A percentile compares a stretch with the other conserved stretches of the same genome.
phyloP scores from a whole-genome alignment of 2,113 vertebrate species.

The Sylvilagus bachmani region DNA sequence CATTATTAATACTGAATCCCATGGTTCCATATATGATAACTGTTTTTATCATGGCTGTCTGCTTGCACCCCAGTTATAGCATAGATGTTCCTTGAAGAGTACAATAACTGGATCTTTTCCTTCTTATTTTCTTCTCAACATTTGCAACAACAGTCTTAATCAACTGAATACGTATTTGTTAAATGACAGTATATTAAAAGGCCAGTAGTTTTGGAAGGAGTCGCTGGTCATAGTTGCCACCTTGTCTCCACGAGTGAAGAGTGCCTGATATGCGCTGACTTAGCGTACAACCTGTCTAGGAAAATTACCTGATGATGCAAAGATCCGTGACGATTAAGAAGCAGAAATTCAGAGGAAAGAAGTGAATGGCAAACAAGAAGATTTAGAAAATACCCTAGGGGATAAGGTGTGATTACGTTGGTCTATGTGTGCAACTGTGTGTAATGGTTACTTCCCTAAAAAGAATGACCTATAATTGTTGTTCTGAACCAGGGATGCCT shows the following conservation, averaged over 20 bases:
- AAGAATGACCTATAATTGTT: neutral
- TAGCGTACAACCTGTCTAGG: constrained; percentile 35
- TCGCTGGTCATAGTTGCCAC: constrained; percentile 20
- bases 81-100: neutral
- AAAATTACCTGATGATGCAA: neutral
- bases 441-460: neutral
- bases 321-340: neutral
- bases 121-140: constrained; percentile 24
- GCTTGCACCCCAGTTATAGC: neutral
- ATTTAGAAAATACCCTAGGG: neutral
- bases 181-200: constrained; percentile 14
- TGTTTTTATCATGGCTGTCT: neutral
- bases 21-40: neutral
- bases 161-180: constrained; percentile 9
- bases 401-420: constrained; percentile 3
- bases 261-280: neutral
- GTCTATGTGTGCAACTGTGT: neutral
- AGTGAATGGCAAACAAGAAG: neutral
- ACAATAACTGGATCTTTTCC: neutral
- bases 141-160: constrained; percentile 4
- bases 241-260: constrained; percentile 1
- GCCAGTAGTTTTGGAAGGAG: constrained; percentile 37
- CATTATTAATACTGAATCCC: neutral
- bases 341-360: constrained; percentile 22
- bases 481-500: neutral